Base-by-base conservation (phyloP, 2,113 vertebrate species). In the Porphyrio hochstetteri region DNA sequence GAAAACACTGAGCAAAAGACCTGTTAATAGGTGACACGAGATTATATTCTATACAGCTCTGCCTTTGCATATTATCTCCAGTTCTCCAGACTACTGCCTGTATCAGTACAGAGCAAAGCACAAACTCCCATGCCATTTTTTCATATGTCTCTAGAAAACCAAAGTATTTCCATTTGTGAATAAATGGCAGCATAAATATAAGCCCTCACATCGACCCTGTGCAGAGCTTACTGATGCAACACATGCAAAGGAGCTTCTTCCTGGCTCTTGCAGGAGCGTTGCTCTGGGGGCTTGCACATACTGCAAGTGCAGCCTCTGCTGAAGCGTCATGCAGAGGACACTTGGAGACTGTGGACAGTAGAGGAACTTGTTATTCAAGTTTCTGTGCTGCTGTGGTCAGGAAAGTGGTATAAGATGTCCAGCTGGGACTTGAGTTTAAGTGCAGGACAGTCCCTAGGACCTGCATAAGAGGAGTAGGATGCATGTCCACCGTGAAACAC, bases 291-390 rank as follows among this genome's bases (percentile, higher is more conserved):
- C 36, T 50, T 18, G 25, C 42, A 23, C 3, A 0, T 31, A 8
- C 24, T 16, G 36, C 4, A 1, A 35, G 48, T 2, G 0, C 2
- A 2, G 50, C 59, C 50, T 50, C 50, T 1, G 2, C 16, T 27
- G 19, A 40, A 40, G 52, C 2, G 29, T 29, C 0, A 2, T 13
- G 35, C 23, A 10, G 55, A 4, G 46, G 25, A 17, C n/a, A 42
- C 17, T 1, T 31, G 20, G 42, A 33, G 52, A 8, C 59, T 12
- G 24, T 20, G 50, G 33, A 28, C 18, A 9, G 40, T 3, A 36
- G 33, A 85, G 35, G 48, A 69, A 16, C 29, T 42, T 6, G n/a
- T 77, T 50, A 27, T 14, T 44, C 31, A 52, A 6, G 31, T 65
- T 52, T 24, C 50, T 71, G 27, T 36, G 27, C 35, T 71, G 13